Conservation (phyloP, 2,888 invertebrate species). For the Glaucopsyche alexis region DNA sequence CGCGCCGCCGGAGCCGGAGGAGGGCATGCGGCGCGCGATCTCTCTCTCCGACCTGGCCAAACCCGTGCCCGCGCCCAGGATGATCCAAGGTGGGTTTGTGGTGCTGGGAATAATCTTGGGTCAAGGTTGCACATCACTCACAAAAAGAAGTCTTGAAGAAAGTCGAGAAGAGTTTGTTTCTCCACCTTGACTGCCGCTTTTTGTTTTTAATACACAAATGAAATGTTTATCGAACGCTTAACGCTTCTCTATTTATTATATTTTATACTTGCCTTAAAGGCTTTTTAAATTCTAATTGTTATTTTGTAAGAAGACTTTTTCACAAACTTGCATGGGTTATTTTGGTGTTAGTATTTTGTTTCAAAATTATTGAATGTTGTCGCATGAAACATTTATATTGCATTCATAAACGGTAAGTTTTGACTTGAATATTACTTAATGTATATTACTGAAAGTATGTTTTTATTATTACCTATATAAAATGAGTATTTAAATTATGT, state of each 20-base stretch:
- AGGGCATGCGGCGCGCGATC: constrained; percentile 88
- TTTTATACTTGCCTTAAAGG: neutral
- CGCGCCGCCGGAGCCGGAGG: constrained; percentile 62
- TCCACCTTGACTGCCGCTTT: neutral
- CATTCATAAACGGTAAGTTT: neutral
- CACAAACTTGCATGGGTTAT: neutral
- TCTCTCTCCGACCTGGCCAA: constrained; percentile 88
- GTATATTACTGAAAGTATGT: too few species aligned
- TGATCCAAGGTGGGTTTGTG: constrained; percentile 77
- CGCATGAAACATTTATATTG: neutral
- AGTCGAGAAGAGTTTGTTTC: neutral
- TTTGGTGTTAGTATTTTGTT: neutral
- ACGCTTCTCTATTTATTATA: neutral
- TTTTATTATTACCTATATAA: too few species aligned
- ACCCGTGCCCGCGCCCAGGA: constrained; percentile 81
- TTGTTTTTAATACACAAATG: neutral
- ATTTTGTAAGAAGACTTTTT: neutral
- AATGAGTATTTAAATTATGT: too few species aligned
- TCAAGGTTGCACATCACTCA: neutral
- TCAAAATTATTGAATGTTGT: neutral
- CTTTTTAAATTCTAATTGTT: neutral
- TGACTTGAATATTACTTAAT: too few species aligned
- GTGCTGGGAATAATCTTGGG: constrained; percentile 37
- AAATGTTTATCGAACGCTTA: neutral
- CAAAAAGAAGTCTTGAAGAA: neutral